Evolutionary conservation across 1,140 invertebrate genomes (phyloP).

Genomic region (Gyrodactylus salaris): DNA sequence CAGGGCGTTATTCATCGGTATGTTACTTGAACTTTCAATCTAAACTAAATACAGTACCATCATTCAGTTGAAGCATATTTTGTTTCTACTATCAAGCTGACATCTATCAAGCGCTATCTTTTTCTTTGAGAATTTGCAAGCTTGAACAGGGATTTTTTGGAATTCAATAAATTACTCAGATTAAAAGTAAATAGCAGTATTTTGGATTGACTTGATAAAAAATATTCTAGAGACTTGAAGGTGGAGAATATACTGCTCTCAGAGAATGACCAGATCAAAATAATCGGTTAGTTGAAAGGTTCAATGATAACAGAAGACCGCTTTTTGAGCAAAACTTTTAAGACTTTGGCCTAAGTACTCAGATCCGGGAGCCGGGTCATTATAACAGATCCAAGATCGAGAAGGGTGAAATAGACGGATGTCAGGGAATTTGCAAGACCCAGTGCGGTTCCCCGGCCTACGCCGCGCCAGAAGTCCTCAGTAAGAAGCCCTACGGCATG

Average conservation of each 20-base stretch:
- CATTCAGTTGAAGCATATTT: not conserved
- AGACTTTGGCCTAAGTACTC: conserved; percentile 19
- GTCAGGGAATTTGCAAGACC: conserved; percentile 13
- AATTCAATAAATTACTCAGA: no score
- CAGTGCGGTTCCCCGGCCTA: conserved; percentile 19
- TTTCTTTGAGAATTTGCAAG: no score
- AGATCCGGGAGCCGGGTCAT: conserved; percentile 11
- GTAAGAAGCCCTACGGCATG: conserved; percentile 16
- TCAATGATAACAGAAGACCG: conserved; percentile 2
- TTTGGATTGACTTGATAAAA: no score
- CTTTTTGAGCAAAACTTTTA: not conserved
- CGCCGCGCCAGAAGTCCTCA: conserved; percentile 18
- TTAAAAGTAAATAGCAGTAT: not conserved
- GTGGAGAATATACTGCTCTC: conserved; percentile 17
- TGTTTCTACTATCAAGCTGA: no score
- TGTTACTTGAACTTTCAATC: not conserved
- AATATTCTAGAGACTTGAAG: conserved; percentile 18
- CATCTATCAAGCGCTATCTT: no score
- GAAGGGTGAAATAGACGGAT: conserved; percentile 3
- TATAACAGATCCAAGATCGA: conserved; percentile 11
- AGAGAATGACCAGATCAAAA: conserved; percentile 16
- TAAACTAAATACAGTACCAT: not conserved
- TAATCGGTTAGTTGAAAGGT: conserved; percentile 15
- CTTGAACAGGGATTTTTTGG: no score
- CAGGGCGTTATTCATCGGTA: conserved; percentile 11